Evolutionary conservation across 2,113 vertebrate genomes (phyloP), one percentile per base, ranked within the genome.

Genomic region (Rhabdomys dilectus): DNA sequence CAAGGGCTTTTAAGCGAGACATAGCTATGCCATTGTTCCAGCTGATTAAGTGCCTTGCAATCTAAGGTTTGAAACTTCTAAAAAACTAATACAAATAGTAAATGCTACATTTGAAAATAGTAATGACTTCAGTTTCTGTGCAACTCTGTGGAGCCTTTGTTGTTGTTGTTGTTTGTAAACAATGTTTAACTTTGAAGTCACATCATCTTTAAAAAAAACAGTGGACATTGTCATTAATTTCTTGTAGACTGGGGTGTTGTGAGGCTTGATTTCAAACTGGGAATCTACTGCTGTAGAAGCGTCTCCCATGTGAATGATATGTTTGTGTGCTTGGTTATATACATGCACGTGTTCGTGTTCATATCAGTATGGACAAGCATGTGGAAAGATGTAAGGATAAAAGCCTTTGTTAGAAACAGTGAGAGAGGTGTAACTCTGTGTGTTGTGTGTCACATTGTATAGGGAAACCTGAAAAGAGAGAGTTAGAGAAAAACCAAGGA

Each of bases 401-500:
- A 21, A 56, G n/a, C 24, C 39, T 13, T 95, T 80, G 36, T 17
- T 5, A 53, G 81, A 53, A 82, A 7, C 56, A 56, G 12, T 26
- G n/a, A 84, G 17, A 58, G 17, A 21, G 5, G 17, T 68, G 45
- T 88, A 53, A 84, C 7, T 0, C 53, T n/a, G 15, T 64, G 19
- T 4, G 4, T 34, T 75, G 2, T 39, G 8, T 58, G 5, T 21
- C 15, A 66, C 16, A 31, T 12, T 82, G 16, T 42, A 5, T 56
- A 8, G 8, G 34, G 15, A 76, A 72, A 26, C 13, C 10, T 51
- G 7, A 29, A 72, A 45, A 48, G 51, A 2, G 12, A 93, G 60
- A 95, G 84, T 73, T 66, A 72, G 78, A 72, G 64, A 45, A 80
- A 95, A 93, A 78, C 66, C 72, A 86, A 68, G 62, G 48, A 34